These are phyloP conservation scores for Pelosia muscerda DNA, from an alignment of 2,888 invertebrate species.

Conservation along the genomic window DNA sequence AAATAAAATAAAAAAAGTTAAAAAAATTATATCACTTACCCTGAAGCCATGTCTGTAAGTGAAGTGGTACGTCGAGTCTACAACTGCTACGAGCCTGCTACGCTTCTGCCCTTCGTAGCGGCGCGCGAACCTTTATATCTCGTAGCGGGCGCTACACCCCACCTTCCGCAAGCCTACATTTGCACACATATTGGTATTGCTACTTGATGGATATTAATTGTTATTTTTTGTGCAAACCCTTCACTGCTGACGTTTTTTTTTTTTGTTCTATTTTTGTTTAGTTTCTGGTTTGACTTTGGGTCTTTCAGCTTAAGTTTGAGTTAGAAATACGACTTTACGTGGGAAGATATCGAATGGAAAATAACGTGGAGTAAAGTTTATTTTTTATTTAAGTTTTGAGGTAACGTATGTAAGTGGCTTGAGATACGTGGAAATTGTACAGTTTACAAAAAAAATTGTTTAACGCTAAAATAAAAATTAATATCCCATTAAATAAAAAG, in stretches of 20 bases:
- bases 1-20: constrained; percentile 10
- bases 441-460: neutral
- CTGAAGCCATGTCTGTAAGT: constrained; percentile 58
- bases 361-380: neutral
- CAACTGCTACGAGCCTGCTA: constrained; percentile 56
- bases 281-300: constrained; percentile 8
- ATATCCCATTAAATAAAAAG: no score
- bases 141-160: constrained; percentile 56
- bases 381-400: neutral
- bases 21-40: constrained; percentile 43
- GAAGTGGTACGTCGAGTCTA: constrained; percentile 41
- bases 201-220: constrained; percentile 58
- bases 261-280: constrained; percentile 29
- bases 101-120: constrained; percentile 61
- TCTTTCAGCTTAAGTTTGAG: constrained; percentile 15
- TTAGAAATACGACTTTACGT: constrained; percentile 14
- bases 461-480: neutral
- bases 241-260: constrained; percentile 11
- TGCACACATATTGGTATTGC: constrained; percentile 49
- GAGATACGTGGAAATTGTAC: neutral
- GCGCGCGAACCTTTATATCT: constrained; percentile 70
- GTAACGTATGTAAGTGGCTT: neutral
- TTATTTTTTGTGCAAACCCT: constrained; percentile 48
- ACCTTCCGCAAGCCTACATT: constrained; percentile 48
- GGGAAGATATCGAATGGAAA: constrained; percentile 5